These are phyloP conservation scores for Epinephelus cyanopodus DNA, from an alignment of 2,113 vertebrate species.

Conservation along the genomic window DNA sequence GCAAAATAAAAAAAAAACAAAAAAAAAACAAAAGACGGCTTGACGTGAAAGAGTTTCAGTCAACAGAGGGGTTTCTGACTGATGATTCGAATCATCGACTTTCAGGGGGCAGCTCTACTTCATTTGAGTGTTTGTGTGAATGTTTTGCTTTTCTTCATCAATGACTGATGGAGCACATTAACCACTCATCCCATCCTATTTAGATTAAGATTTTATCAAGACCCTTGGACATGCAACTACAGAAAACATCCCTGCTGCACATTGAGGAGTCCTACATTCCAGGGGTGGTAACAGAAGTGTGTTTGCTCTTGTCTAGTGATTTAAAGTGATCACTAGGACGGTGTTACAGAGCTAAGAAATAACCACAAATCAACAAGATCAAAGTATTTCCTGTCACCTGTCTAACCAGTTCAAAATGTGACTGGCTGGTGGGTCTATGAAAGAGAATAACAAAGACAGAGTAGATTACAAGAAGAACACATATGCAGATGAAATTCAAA, in stretches of 20 bases:
- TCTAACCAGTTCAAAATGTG: neutral
- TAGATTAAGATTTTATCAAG: neutral
- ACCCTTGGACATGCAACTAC: too few species aligned
- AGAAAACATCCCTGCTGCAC: conserved; percentile 2
- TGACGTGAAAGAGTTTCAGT: too few species aligned
- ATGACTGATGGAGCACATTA: too few species aligned
- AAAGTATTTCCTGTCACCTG: neutral
- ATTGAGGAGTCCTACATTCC: neutral
- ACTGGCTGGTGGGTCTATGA: neutral
- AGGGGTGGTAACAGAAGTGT: too few species aligned
- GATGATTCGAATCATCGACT: too few species aligned
- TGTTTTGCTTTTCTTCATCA: too few species aligned
- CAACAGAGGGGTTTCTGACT: too few species aligned
- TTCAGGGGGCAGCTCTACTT: too few species aligned
- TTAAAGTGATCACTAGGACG: neutral
- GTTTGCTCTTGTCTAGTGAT: neutral
- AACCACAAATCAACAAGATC: neutral
- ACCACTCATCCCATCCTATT: too few species aligned
- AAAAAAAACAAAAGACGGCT: too few species aligned
- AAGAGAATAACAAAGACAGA: neutral
- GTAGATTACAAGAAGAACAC: neutral
- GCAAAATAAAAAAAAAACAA: too few species aligned
- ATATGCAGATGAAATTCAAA: neutral
- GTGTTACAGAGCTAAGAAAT: neutral
- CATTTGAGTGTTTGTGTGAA: too few species aligned